Conservation (phyloP, 1,140 invertebrate genomes). For the Drosophila lini region DNA sequence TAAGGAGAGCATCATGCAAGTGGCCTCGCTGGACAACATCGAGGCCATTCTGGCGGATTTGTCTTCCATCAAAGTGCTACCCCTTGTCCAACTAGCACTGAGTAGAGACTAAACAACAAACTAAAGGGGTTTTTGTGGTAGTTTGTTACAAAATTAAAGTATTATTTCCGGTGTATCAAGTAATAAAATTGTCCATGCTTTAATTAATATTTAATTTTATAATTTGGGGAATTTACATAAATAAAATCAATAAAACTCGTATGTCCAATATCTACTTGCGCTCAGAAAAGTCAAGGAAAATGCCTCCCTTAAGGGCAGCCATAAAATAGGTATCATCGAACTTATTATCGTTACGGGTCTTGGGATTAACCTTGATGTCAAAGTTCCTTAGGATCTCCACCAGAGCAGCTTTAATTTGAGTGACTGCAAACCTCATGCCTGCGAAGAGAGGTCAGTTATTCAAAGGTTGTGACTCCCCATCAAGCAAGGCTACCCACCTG, state of each 20-base stretch:
- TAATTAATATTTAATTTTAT: not conserved
- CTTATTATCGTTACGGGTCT: conserved; percentile 52
- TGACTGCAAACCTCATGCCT: conserved; percentile 68
- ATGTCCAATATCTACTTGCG: not conserved
- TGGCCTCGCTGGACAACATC: conserved; percentile 92
- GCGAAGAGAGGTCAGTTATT: not conserved
- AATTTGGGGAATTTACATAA: not conserved
- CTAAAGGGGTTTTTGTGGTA: not conserved
- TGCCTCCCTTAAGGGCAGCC: conserved; percentile 53
- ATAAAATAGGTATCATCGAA: conserved; percentile 66
- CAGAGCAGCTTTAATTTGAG: conserved; percentile 67
- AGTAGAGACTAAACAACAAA: conserved; percentile 67
- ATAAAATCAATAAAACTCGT: not conserved
- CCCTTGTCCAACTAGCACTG: conserved; percentile 90
- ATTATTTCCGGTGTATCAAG: not conserved
- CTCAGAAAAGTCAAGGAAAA: conserved; percentile 62
- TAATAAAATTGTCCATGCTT: conserved; percentile 2
- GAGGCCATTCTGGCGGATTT: conserved; percentile 96
- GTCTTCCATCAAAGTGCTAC: conserved; percentile 94
- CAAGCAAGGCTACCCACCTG: conserved; percentile 77
- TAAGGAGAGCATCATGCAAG: conserved; percentile 96
- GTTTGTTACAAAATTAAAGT: conserved; percentile 52
- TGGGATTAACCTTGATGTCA: conserved; percentile 57
- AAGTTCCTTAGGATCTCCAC: conserved; percentile 62
- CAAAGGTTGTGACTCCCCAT: not conserved